A percentile compares a stretch with the other conserved stretches of the same genome.
These are phyloP conservation scores for Halcyon smyrnensis DNA, from an alignment of 2,797 vertebrate genomes.

Conservation along the genomic window DNA sequence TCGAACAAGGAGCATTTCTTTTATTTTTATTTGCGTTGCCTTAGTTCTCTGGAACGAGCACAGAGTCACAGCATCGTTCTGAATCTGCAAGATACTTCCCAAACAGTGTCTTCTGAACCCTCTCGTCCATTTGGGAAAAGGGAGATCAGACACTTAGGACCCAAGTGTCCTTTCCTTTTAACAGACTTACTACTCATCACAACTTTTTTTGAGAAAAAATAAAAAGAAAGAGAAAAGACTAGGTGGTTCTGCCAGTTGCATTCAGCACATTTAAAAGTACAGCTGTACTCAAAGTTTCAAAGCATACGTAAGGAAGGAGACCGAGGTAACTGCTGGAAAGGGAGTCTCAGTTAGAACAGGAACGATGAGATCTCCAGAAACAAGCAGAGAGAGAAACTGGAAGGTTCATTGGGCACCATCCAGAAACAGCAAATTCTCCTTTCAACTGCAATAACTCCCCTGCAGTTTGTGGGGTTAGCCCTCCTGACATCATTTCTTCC, in stretches of 20 bases:
- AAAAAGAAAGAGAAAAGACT: neutral
- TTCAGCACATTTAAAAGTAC: neutral
- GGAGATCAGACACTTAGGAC: neutral
- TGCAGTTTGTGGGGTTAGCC: neutral
- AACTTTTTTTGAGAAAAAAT: accelerated
- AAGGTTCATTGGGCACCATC: neutral
- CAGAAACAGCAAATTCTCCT: neutral
- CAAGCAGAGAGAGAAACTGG: neutral
- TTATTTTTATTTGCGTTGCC: neutral
- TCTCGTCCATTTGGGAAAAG: neutral
- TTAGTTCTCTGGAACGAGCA: neutral
- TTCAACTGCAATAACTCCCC: neutral
- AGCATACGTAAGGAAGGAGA: neutral
- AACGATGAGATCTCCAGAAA: neutral
- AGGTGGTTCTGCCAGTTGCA: neutral
- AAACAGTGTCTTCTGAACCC: neutral
- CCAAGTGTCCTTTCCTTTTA: neutral
- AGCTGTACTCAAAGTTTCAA: neutral
- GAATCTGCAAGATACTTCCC: neutral
- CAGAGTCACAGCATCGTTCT: accelerated
- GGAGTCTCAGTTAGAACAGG: neutral
- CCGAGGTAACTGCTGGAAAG: neutral
- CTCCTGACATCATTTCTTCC: neutral
- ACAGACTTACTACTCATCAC: neutral
- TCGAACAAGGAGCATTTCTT: neutral